A percentile compares a stretch with the other conserved stretches of the same genome.
phyloP scores from a whole-genome alignment of 35 echinoderm and acorn worm species.

The Apostichopus californicus region DNA sequence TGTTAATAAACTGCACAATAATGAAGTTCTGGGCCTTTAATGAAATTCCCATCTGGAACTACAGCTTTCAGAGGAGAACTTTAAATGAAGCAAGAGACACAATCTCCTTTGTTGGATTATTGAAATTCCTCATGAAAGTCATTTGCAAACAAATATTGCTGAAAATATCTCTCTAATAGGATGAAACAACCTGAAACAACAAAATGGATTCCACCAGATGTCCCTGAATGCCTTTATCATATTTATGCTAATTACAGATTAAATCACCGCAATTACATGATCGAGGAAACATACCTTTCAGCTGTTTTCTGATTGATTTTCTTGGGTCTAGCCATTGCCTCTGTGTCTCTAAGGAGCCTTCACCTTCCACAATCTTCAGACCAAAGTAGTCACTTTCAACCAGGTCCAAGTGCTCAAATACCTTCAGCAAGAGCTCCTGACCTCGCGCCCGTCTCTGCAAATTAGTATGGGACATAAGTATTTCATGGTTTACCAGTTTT shows the following conservation, averaged over 20 bases:
- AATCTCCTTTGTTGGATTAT: no score
- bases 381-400: constrained; percentile 98
- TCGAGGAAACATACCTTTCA: constrained; percentile 71
- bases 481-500: no score
- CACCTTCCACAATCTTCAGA: constrained; percentile 79
- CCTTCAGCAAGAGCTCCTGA: constrained; percentile 71
- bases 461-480: not conserved
- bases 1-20: no score
- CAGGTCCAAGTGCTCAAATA: constrained; percentile 88
- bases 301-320: constrained; percentile 93
- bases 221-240: not conserved
- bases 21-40: no score
- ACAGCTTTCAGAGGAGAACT: no score
- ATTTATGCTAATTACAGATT: not conserved
- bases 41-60: no score
- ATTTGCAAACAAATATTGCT: no score
- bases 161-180: no score
- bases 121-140: no score
- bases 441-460: constrained; percentile 81
- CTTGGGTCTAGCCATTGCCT: constrained; percentile 83
- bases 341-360: constrained; percentile 65
- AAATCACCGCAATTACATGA: not conserved
- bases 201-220: no score
- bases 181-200: no score
- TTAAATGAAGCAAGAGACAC: no score